Evolutionary conservation across 2,113 vertebrate species (phyloP), one percentile per base, ranked within the genome.

Genomic region (Engraulis encrasicolus): DNA sequence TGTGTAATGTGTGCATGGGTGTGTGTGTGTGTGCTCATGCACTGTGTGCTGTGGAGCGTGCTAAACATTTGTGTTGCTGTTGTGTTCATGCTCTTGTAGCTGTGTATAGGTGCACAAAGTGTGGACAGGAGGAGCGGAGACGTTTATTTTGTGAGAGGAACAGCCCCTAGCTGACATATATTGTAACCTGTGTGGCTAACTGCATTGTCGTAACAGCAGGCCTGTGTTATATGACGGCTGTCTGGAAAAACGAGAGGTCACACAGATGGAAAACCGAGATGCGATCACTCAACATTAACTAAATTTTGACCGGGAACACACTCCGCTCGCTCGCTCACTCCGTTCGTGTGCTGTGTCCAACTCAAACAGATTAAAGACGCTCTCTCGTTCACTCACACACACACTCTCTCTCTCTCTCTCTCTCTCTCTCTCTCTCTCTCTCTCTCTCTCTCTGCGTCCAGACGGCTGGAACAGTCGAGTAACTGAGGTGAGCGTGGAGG

Each of bases 41-140:
- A n/a, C n/a, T n/a, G n/a, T n/a, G n/a, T n/a, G n/a, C n/a, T n/a
- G n/a, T n/a, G n/a, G n/a, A n/a, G n/a, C n/a, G n/a, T n/a, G n/a
- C n/a, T n/a, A n/a, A n/a, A n/a, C n/a, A n/a, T n/a, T n/a, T n/a
- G n/a, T n/a, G n/a, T n/a, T n/a, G n/a, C n/a, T n/a, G n/a, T n/a
- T n/a, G n/a, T n/a, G n/a, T n/a, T n/a, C n/a, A n/a, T n/a, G n/a
- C n/a, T n/a, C n/a, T n/a, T n/a, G n/a, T n/a, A n/a, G n/a, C n/a
- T 17, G 37, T 66, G 0, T 80, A 85, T 40, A 83, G 61, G 54
- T 79, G 18, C 85, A 50, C 23, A 12, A 66, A 66, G 23, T 66
- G 9, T n/a, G 23, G 58, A n/a, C 58, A 1, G 3, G n/a, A 66
- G n/a, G n/a, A n/a, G n/a, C n/a, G n/a, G n/a, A n/a, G n/a, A n/a